Base-by-base conservation (phyloP, 2,113 vertebrate species). In the Alethe diademata region DNA sequence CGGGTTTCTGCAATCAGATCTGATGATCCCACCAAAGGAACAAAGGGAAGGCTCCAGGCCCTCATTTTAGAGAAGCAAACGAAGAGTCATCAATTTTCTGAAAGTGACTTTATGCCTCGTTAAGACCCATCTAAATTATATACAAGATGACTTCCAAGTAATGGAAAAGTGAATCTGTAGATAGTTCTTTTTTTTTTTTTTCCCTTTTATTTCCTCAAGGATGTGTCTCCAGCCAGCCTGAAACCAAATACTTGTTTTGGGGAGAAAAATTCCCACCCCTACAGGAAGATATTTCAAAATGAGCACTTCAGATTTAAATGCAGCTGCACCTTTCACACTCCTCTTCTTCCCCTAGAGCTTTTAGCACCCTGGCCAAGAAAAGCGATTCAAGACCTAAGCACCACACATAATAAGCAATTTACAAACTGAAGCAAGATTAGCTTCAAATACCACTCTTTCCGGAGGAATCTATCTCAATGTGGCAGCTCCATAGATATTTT, bases 81-180 rank as follows among this genome's bases (percentile, higher is more conserved):
- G 2, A 87, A 93, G 86, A 90, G 70, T 91, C 95, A 95, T 94
- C 95, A 89, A 75, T 97, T 96, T 96, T 88, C 92, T 87, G 61
- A 86, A 94, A 94, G 96, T 95, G 95, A 95, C 92, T 96, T 94
- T 78, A 96, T 93, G 95, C 91, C 93, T 96, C 86, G 79, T 95
- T 97, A 96, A 96, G 90, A 94, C 72, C 92, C 72, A 95, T 94
- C 92, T 96, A 94, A 95, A 96, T 95, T 95, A 92, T 83, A 94
- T 81, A 96, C 93, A 94, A 87, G 93, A 92, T 93, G 92, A 96
- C 75, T 95, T 95, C 93, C 88, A 94, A 94, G 90, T 96, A 96
- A 96, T 92, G 88, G 82, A 90, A 95, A 96, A 96, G 96, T 84
- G 90, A 93, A 95, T 92, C 78, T 74, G 53, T 75, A 94, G 94